Evolutionary conservation across 2,888 invertebrate genomes (phyloP), one percentile per base, ranked within the genome.

Genomic region (Acronicta aceris): DNA sequence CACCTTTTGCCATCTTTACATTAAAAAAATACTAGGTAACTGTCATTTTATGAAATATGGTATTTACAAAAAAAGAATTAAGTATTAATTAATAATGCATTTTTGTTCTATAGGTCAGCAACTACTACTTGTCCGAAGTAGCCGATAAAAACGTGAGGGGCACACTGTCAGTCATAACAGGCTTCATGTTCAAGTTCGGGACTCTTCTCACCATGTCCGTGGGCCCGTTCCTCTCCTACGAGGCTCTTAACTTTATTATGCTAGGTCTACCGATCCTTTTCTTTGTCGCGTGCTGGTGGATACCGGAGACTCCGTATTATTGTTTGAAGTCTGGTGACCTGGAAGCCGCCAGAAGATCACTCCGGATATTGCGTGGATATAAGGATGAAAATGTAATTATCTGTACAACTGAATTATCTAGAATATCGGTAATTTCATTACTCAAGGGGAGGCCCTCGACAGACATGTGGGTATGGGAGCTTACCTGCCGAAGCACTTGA

Each of bases 261-360:
- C 63, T 94, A 3, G 73, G 87, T 0, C 70, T 95, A 5, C 95
- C 96, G 0, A 53, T 95, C 0, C 45, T 89, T 0, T 95, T 94
- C 75, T 90, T 95, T 42, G 13, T 86, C 0, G 85, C 85, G 0
- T 95, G 95, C 62, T 85, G 86, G 56, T 95, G 95, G 91, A 95
- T 96, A 82, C 96, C 96, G 0, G 96, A 96, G 75, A 95, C 96
- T 0, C 96, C 96, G 0, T 95, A 96, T 70, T 96, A 89, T 72
- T 86, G 95, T 41, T 76, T 96, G 30, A 96, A 95, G 83, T 91
- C 89, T 48, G 91, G 92, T 1, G 84, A 88, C 6, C 83, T 91
- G 2, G 87, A 87, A 0, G 85, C 87, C 0, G 95, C 96, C 0
- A 89, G 87, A 64, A 85, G 79, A n/a, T 91, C 83, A 13, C 74